Conservation (phyloP, 2,888 invertebrate genomes). For the Sarcophaga subvicina region DNA sequence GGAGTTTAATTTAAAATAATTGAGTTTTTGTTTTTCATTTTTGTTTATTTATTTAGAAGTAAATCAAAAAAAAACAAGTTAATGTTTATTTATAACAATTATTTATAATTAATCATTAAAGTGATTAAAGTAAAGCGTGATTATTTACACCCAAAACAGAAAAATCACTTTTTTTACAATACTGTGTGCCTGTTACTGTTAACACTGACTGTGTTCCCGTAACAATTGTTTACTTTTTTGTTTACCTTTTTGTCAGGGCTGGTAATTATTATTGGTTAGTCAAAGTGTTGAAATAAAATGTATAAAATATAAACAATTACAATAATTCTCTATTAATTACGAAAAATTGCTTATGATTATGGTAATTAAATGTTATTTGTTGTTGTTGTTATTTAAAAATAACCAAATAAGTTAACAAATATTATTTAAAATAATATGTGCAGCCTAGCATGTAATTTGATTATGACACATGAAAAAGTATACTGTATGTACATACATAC, state of each 20-base stretch:
- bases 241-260: not conserved
- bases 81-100: slow-evolving; percentile 2
- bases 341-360: slow-evolving; percentile 29
- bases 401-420: not conserved
- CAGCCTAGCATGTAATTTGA: not conserved
- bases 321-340: slow-evolving; percentile 20
- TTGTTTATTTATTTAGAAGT: slow-evolving; percentile 9
- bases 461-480: not conserved
- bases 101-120: slow-evolving; percentile 39
- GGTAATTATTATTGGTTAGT: not conserved
- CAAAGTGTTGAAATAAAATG: no score
- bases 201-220: no score
- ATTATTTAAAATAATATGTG: slow-evolving; percentile 22
- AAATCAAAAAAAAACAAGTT: not conserved
- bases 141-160: no score
- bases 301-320: not conserved
- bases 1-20: slow-evolving; percentile 20
- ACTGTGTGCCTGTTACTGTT: no score
- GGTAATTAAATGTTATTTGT: slow-evolving; percentile 38
- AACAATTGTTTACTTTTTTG: not conserved
- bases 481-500: not conserved
- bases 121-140: slow-evolving; percentile 2
- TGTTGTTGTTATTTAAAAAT: not conserved
- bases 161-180: no score
- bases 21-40: not conserved